phyloP scores from a whole-genome alignment of 2,113 vertebrate species.

The Castor canadensis region DNA sequence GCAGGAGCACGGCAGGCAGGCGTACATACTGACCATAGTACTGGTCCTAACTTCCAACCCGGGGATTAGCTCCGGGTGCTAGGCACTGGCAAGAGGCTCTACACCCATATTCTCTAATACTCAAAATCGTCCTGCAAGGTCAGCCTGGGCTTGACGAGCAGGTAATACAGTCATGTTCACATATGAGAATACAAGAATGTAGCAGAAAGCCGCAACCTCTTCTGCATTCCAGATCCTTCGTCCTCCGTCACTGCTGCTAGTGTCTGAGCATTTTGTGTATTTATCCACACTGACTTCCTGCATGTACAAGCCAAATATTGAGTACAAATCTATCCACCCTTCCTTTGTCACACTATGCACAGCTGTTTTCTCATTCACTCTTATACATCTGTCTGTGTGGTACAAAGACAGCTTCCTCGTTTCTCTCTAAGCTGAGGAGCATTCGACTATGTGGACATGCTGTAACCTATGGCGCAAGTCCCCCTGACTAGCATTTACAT shows the following conservation, averaged over 20 bases:
- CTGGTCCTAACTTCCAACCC: rapidly evolving
- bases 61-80: not conserved
- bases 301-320: rapidly evolving
- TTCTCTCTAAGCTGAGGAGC: not conserved
- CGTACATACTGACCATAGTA: no score
- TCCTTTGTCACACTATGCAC: not conserved
- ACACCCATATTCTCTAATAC: rapidly evolving
- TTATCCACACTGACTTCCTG: not conserved
- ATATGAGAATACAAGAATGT: rapidly evolving
- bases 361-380: not conserved
- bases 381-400: rapidly evolving
- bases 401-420: rapidly evolving
- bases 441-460: rapidly evolving
- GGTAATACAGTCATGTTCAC: rapidly evolving
- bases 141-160: rapidly evolving
- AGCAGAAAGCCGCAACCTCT: rapidly evolving
- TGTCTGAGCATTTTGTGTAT: not conserved
- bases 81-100: not conserved
- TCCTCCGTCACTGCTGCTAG: not conserved
- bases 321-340: not conserved
- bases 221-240: not conserved
- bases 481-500: rapidly evolving
- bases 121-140: rapidly evolving
- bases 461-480: rapidly evolving
- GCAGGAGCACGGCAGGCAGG: not conserved